Conservation (phyloP, 2,113 vertebrate species). For the Carassius carassius region DNA sequence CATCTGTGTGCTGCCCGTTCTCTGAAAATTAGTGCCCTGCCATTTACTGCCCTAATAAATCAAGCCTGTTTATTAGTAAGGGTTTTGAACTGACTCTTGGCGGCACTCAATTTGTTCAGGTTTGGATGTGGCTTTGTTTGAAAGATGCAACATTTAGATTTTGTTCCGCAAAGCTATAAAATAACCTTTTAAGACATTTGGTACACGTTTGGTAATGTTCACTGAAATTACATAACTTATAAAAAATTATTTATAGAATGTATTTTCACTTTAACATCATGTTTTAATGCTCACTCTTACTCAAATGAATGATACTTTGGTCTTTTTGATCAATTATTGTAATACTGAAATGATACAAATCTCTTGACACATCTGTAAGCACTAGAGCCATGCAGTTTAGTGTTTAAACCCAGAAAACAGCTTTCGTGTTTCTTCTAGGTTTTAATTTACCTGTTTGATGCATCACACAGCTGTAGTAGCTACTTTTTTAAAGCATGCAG, state of each 20-base stretch:
- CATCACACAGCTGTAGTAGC: not conserved
- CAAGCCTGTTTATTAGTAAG: constrained; percentile 14
- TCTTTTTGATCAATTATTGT: too few relatives aligned
- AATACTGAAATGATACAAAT: not conserved
- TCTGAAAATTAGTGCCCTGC: constrained; percentile 31
- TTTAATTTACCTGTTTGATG: not conserved
- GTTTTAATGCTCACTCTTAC: too few relatives aligned
- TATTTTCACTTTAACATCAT: too few relatives aligned
- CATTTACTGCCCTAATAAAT: constrained; percentile 43
- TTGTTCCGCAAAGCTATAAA: constrained; percentile 1
- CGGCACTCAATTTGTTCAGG: constrained; percentile 20
- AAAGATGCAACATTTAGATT: constrained; percentile 42
- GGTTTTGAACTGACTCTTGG: constrained; percentile 16
- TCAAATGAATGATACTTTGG: too few relatives aligned
- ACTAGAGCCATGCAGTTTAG: too few relatives aligned
- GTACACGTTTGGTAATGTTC: not conserved
- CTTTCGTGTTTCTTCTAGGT: not conserved
- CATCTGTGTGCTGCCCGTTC: constrained; percentile 30
- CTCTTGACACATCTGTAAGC: not conserved
- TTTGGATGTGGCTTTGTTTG: constrained; percentile 33
- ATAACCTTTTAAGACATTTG: not conserved
- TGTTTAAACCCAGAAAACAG: too few relatives aligned
- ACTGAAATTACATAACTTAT: not conserved
- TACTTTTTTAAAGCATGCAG: not conserved
- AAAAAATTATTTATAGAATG: not conserved